Conservation (phyloP, 2,113 vertebrate species). For the Macquaria australasica region DNA sequence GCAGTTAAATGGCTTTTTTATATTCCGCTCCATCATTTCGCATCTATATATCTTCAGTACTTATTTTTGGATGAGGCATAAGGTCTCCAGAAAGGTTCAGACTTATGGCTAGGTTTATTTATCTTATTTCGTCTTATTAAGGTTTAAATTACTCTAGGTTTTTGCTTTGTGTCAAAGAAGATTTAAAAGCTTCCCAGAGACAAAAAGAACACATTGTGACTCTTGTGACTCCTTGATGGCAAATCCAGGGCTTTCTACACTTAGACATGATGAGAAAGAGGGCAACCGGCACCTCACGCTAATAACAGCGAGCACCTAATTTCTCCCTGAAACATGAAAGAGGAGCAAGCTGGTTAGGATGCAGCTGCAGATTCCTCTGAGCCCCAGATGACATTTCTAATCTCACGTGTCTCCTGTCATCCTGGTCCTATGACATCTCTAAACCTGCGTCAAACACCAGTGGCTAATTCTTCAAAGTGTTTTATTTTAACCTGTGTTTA, state of each 20-base stretch:
- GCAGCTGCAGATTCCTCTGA: conserved; percentile 19
- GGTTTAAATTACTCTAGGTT: background rate
- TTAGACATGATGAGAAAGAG: background rate
- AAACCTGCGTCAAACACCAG: background rate
- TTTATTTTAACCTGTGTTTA: background rate
- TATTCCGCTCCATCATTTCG: background rate
- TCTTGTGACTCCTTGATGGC: background rate
- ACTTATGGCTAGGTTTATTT: background rate
- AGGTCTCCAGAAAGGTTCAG: background rate
- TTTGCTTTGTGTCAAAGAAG: background rate
- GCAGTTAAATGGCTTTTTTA: background rate
- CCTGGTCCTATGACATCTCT: background rate
- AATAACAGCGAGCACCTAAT: background rate
- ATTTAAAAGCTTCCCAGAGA: background rate
- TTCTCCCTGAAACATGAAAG: background rate
- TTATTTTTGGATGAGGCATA: background rate
- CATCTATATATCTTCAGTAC: background rate
- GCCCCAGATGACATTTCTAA: background rate
- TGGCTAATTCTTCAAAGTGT: background rate
- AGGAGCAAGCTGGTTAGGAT: conserved; percentile 6
- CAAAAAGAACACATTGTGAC: background rate
- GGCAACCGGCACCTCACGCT: background rate
- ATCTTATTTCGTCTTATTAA: background rate
- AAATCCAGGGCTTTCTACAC: background rate
- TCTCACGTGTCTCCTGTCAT: background rate